These are phyloP conservation scores for Heliothis virescens DNA, from an alignment of 1,140 invertebrate species.

Conservation along the genomic window DNA sequence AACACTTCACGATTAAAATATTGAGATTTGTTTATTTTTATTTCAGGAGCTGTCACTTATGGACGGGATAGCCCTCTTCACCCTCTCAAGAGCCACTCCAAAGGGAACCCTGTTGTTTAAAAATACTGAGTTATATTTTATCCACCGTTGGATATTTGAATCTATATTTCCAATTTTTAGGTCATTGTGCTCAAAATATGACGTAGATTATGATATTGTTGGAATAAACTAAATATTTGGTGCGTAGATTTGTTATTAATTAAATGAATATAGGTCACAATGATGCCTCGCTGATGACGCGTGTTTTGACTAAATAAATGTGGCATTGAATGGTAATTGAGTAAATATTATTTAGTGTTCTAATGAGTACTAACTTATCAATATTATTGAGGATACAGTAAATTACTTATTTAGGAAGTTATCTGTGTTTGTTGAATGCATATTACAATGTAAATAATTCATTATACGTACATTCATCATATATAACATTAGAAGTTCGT, in stretches of 20 bases:
- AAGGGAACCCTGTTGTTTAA: conserved; percentile 5
- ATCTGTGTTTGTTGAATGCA: not conserved
- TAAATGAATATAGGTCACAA: conserved; percentile 29
- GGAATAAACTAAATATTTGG: conserved; percentile 5
- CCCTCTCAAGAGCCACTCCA: conserved; percentile 7
- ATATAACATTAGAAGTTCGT: too few species aligned
- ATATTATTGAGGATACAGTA: not conserved
- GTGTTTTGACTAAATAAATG: conserved; percentile 35
- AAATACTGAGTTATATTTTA: conserved; percentile 25
- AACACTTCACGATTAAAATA: not conserved
- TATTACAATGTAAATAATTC: not conserved
- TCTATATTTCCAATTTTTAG: conserved; percentile 17
- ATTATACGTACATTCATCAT: too few species aligned
- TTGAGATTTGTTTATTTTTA: conserved; percentile 26
- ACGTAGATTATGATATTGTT: conserved; percentile 6
- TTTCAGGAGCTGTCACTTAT: conserved; percentile 17
- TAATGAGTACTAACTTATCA: not conserved
- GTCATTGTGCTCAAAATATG: conserved; percentile 7
- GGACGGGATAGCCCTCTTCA: conserved; percentile 11
- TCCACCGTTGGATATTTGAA: not conserved
- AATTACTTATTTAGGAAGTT: not conserved
- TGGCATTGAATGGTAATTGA: conserved; percentile 20
- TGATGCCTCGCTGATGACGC: conserved; percentile 27
- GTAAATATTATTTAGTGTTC: conserved; percentile 30
- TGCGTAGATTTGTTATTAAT: conserved; percentile 31